Base-by-base conservation (phyloP, 2,113 vertebrate genomes). In the Haemorhous mexicanus region DNA sequence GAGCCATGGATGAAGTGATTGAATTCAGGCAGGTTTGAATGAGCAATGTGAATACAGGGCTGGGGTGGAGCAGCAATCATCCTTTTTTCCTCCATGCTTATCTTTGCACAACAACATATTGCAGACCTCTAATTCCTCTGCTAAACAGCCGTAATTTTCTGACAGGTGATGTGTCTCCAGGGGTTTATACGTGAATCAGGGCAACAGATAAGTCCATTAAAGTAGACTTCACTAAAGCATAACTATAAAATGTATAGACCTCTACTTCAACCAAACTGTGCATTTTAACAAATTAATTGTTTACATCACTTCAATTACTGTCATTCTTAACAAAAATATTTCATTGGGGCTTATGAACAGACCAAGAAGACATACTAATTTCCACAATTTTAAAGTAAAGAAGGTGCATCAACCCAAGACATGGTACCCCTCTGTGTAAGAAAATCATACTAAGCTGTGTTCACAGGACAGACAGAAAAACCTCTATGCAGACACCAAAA, bases 401-500 rank as follows among this genome's bases (percentile, higher is more conserved):
- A 58, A 7, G 8, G 6, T 27, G 73, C 22, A 44, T 56, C 32
- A 43, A 4, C 6, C 20, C 26, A 27, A 50, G 4, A 47, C 2
- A 1, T 16, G 8, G 7, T 0, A 1, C 0, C 4, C 18, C 26
- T 67, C 37, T 13, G 5, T 13, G 16, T 0, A 2, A n/a, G 15
- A 74, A 52, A 16, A 85, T 19, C 1, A 10, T 41, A 15, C 55
- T 43, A 47, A 62, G 7, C 37, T 66, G 9, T 9, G 4, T 27
- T 43, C 4, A 3, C 41, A 61, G 33, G 39, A 10, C 41, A 55
- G 58, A n/a, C 18, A 52, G 50, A 56, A 73, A 56, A 81, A 17
- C 15, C 26, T 15, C 35, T 37, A 2, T 1, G 1, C 10, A 52
- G 41, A 46, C 17, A 49, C 56, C 1, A 2, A 27, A 75, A n/a